Base-by-base conservation (phyloP, 2,888 invertebrate species). In the Ischnus inquisitorius region DNA sequence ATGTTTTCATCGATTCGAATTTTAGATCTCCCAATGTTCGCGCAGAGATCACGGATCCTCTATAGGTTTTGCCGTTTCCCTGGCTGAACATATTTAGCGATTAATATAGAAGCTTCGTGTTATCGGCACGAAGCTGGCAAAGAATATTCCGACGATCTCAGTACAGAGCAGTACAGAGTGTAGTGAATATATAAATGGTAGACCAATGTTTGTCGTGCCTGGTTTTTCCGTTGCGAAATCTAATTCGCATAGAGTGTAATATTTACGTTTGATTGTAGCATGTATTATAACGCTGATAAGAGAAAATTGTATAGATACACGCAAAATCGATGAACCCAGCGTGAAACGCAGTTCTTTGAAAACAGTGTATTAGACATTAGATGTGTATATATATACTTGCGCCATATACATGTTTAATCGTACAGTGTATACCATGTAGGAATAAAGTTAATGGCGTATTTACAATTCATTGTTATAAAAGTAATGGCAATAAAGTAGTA, bases 401-500 rank as follows among this genome's bases (percentile, higher is more conserved):
- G 39, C 69, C 22, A 57, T 34, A 43, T 46, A 60, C 41, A 71
- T 64, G 14, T 51, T 8, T 10, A 48, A 22, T 60, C n/a, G 39
- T 51, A 4, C 14, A 25, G 22, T 39, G 1, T 19, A 25, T 60
- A 14, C 16, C 6, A 51, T 5, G 64, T 22, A 22, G 60, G 12
- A n/a, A 28, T 22, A 16, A 14, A 6, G 12, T 64, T 51, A 75
- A 75, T 19, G 22, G 19, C 22, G 64, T 60, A 34, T 48, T 75
- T 64, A 64, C 62, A 64, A 75, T 34, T n/a, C 16, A 39, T 39
- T 75, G 51, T 48, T 51, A 39, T 28, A 74, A 64, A 39, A 22
- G 64, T 62, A 65, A 72, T 19, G 62, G 77, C 72, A 79, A 82
- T 83, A 79, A 46, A 54, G 72, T 71, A 71, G 76, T 68, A 72